Conservation (phyloP, 2,888 invertebrate genomes). For the Ferrisia virgata region DNA sequence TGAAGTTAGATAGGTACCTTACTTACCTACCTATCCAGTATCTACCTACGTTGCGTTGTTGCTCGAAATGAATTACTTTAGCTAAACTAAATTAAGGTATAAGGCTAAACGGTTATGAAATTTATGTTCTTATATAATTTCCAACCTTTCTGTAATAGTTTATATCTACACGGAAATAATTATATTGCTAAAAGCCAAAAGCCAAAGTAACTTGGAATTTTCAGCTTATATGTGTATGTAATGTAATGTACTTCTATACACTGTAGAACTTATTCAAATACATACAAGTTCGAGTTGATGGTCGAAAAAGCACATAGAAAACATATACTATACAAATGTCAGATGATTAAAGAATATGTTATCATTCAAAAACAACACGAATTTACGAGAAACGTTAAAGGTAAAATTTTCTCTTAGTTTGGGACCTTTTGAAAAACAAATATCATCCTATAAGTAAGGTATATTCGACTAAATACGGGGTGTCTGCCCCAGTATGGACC, state of each 20-base stretch:
- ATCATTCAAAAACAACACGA: background rate
- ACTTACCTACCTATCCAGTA: no score
- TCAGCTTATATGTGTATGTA: no score
- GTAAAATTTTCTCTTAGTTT: background rate
- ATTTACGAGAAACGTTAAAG: background rate
- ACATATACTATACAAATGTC: background rate
- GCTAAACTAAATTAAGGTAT: constrained; percentile 12
- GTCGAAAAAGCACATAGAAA: background rate
- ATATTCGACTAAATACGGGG: background rate
- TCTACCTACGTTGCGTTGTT: no score
- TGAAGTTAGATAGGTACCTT: no score
- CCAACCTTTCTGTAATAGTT: background rate
- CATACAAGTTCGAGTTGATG: no score
- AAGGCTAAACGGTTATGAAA: constrained; percentile 16
- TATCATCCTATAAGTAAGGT: no score
- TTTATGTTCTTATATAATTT: constrained; percentile 5
- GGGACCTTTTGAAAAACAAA: no score
- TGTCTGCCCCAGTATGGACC: background rate
- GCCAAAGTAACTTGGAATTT: background rate
- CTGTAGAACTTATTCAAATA: no score
- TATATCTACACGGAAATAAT: background rate
- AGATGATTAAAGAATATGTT: background rate
- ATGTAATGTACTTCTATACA: no score
- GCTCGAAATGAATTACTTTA: background rate
- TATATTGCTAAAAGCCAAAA: background rate